Conservation (phyloP, 2,113 vertebrate genomes). For the Tenebrosternarchus preto region DNA sequence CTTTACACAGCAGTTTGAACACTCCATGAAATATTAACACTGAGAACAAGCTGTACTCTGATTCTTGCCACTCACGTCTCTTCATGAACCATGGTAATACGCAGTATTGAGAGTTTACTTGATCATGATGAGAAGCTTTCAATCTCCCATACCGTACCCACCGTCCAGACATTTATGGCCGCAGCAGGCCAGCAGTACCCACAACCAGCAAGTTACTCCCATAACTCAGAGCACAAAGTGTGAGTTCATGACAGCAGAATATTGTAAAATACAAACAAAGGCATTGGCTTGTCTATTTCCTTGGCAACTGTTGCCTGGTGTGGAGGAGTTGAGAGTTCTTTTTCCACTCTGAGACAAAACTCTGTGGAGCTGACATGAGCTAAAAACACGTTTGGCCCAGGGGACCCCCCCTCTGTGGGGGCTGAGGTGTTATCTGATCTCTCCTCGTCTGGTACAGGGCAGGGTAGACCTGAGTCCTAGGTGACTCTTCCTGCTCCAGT, state of each 20-base stretch:
- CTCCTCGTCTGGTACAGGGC: constrained; percentile 33
- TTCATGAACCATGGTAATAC: constrained; percentile 13
- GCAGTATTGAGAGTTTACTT: background rate
- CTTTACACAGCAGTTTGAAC: constrained; percentile 14
- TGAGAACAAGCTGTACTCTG: constrained; percentile 11
- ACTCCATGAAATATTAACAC: constrained; percentile 19
- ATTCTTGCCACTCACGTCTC: background rate
- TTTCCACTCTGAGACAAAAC: constrained; percentile 28
- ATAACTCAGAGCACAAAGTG: background rate
- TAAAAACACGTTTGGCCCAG: constrained; percentile 48
- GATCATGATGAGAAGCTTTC: background rate
- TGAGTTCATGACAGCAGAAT: constrained; percentile 2
- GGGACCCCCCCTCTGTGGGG: constrained; percentile 23
- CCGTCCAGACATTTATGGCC: background rate
- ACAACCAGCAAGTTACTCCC: background rate
- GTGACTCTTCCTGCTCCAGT: constrained; percentile 21
- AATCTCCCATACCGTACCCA: background rate
- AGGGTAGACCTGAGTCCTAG: constrained; percentile 28
- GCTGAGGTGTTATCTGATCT: constrained; percentile 43
- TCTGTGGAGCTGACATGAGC: constrained; percentile 32
- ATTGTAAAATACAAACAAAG: constrained; percentile 31
- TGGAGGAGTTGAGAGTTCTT: constrained; percentile 3
- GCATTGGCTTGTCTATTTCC: constrained; percentile 6
- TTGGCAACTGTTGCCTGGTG: constrained; percentile 9
- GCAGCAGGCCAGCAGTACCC: background rate